phyloP scores from a whole-genome alignment of 2,888 invertebrate species.

The Ornithoptera alexandrae region DNA sequence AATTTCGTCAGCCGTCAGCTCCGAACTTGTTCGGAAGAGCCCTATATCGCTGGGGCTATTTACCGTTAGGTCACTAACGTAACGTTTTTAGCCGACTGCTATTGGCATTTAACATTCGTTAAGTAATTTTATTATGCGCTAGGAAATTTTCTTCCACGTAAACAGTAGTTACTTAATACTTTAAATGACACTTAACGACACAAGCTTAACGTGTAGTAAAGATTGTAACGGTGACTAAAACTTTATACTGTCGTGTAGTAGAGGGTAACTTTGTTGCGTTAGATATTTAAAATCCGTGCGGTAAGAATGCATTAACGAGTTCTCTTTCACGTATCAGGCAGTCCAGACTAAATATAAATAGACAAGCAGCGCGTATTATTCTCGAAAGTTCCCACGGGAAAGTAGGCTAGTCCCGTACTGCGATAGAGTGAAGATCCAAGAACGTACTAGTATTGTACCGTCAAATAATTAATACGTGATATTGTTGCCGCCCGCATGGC shows the following conservation, averaged over 20 bases:
- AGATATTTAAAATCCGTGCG: too few relatives aligned
- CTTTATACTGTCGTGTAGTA: too few relatives aligned
- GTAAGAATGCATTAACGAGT: conserved; percentile 7
- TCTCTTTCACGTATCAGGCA: conserved; percentile 2
- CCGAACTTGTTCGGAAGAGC: conserved; percentile 33
- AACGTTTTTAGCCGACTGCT: not conserved
- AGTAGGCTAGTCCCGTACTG: conserved; percentile 4
- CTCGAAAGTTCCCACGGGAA: conserved; percentile 32
- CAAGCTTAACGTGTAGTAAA: not conserved
- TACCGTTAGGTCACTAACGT: conserved; percentile 29
- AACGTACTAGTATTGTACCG: conserved; percentile 42
- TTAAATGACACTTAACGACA: not conserved
- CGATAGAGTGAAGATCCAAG: conserved; percentile 22
- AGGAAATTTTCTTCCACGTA: not conserved
- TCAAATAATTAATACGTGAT: conserved; percentile 55
- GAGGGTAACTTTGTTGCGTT: too few relatives aligned
- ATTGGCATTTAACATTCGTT: not conserved
- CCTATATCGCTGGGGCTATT: conserved; percentile 32
- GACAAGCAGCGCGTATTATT: conserved; percentile 15
- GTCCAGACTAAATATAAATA: conserved; percentile 23
- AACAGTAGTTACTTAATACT: not conserved
- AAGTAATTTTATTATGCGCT: not conserved
- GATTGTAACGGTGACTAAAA: not conserved
- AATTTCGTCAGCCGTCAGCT: conserved; percentile 46
- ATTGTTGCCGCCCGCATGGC: conserved; percentile 52